A percentile compares a stretch with the other conserved stretches of the same genome.
Conservation (phyloP, 1,140 invertebrate species). For the Aphelinus certus region DNA sequence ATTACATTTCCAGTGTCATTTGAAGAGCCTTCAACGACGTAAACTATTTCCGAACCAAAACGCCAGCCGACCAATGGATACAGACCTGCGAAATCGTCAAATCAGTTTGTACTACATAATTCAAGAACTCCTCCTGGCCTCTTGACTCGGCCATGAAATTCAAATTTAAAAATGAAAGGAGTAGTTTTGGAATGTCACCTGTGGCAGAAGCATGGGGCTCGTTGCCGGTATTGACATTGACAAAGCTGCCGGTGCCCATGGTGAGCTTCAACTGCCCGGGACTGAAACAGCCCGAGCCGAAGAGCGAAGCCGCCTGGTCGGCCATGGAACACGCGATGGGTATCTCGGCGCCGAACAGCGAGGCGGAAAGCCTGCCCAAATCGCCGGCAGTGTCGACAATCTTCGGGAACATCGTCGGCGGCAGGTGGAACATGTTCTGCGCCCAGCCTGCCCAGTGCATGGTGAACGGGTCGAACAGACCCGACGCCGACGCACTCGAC, state of each 20-base stretch:
- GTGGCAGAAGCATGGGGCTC: slow-evolving; percentile 80
- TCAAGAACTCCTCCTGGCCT: too few relatives aligned
- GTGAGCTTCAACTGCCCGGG: slow-evolving; percentile 89
- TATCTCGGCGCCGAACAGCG: slow-evolving; percentile 80
- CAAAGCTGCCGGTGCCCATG: slow-evolving; percentile 93
- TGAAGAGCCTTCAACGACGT: slow-evolving; percentile 84
- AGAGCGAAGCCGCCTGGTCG: slow-evolving; percentile 88
- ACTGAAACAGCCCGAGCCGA: slow-evolving; percentile 88
- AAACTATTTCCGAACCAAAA: slow-evolving; percentile 75
- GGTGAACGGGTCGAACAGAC: slow-evolving; percentile 92
- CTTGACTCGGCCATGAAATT: too few relatives aligned
- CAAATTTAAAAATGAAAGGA: slow-evolving; percentile 31
- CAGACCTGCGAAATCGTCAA: slow-evolving; percentile 67
- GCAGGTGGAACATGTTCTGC: slow-evolving; percentile 76
- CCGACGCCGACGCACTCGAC: slow-evolving; percentile 89
- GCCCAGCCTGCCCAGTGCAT: slow-evolving; percentile 81
- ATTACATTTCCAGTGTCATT: slow-evolving; percentile 90
- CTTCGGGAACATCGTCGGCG: slow-evolving; percentile 78
- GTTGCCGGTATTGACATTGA: slow-evolving; percentile 87
- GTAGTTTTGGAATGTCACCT: slow-evolving; percentile 59
- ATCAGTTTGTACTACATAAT: too few relatives aligned
- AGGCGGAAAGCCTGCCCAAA: slow-evolving; percentile 74
- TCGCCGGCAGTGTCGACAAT: slow-evolving; percentile 80
- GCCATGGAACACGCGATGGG: slow-evolving; percentile 81
- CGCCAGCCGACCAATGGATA: slow-evolving; percentile 94